phyloP scores from a whole-genome alignment of 2,797 vertebrate genomes.

The Poeciliopsis infans region DNA sequence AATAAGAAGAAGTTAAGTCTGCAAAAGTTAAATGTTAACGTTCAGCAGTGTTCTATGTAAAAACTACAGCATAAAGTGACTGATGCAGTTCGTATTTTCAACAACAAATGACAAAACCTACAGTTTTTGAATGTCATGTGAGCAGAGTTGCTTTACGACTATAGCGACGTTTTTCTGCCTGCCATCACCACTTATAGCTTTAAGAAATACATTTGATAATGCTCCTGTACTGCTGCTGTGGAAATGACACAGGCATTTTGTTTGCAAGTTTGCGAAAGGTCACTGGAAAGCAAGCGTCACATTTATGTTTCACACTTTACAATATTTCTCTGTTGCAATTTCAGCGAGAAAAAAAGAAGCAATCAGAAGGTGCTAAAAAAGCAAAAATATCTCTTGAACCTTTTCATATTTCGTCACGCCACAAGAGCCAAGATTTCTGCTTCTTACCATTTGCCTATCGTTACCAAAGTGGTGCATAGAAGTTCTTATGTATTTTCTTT shows the following conservation, averaged over 20 bases:
- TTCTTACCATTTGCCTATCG: background rate
- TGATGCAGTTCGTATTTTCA: no score
- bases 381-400: no score
- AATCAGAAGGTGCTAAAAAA: background rate
- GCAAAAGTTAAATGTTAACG: no score
- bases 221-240: background rate
- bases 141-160: background rate
- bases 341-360: background rate
- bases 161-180: background rate
- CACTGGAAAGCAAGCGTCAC: background rate
- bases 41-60: no score
- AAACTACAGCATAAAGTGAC: no score
- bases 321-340: background rate
- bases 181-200: background rate
- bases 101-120: no score
- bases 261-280: background rate
- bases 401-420: no score
- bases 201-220: background rate
- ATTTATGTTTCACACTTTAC: background rate
- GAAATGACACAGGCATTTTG: background rate
- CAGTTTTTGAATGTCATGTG: no score
- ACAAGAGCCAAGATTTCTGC: no score
- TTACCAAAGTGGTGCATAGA: background rate
- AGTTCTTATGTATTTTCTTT: no score
- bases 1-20: no score